These are phyloP conservation scores for Gallinago nigripennis DNA, from an alignment of 2,797 vertebrate genomes.

Conservation along the genomic window DNA sequence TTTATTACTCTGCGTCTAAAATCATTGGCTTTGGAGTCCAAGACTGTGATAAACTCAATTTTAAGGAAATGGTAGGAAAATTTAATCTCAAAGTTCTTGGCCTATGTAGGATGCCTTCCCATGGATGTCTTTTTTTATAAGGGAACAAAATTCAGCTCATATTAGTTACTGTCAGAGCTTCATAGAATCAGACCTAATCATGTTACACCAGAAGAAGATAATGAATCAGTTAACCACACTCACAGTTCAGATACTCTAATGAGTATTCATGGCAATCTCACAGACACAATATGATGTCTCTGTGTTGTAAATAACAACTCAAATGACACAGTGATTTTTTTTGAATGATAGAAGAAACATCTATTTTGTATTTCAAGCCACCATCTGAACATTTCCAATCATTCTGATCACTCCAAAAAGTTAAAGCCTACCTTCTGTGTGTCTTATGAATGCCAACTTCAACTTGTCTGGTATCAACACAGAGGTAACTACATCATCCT, in stretches of 20 bases:
- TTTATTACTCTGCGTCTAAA: not conserved
- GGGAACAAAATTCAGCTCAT: accelerated
- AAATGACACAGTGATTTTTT: not conserved
- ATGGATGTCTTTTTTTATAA: accelerated
- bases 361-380: not conserved
- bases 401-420: accelerated
- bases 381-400: not conserved
- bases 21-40: not conserved
- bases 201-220: accelerated
- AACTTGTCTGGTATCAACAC: not conserved
- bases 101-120: accelerated
- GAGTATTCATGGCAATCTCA: not conserved
- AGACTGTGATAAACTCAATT: not conserved
- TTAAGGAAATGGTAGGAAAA: not conserved
- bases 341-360: not conserved
- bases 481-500: not conserved
- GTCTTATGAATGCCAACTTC: not conserved
- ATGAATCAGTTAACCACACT: not conserved
- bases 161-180: not conserved
- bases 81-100: no score
- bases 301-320: not conserved
- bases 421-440: not conserved
- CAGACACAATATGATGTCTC: accelerated
- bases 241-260: not conserved
- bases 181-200: not conserved